phyloP scores from a whole-genome alignment of 92 coral and sea anemone species.

The Parazoanthus darwini region DNA sequence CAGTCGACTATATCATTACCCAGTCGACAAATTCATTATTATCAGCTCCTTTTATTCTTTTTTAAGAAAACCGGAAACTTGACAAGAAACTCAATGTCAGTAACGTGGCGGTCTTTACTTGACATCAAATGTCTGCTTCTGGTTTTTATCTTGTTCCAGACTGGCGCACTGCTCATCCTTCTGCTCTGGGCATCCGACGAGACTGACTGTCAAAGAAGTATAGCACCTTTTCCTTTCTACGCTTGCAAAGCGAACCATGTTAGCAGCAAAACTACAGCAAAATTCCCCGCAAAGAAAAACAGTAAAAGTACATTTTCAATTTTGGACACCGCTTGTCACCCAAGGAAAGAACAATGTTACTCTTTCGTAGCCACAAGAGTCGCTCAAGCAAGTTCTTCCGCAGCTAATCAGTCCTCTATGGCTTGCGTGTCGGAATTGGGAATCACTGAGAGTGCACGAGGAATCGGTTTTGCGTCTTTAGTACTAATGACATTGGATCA shows the following conservation, averaged over 20 bases:
- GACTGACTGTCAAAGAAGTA: too few species aligned
- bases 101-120: too few species aligned
- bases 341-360: neutral
- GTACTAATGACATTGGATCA: slow-evolving; percentile 1
- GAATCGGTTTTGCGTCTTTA: neutral
- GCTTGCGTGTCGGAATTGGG: slow-evolving; percentile 9
- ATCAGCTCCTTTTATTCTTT: too few species aligned
- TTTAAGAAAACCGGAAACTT: too few species aligned
- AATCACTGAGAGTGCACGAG: neutral
- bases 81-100: too few species aligned
- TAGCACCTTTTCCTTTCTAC: too few species aligned
- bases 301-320: neutral
- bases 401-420: neutral
- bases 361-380: slow-evolving; percentile 1
- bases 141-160: too few species aligned
- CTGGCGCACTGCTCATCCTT: too few species aligned
- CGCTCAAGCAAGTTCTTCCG: neutral
- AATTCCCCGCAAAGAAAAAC: neutral
- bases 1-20: too few species aligned
- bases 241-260: neutral
- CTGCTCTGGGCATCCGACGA: too few species aligned
- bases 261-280: neutral
- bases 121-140: too few species aligned
- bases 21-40: too few species aligned
- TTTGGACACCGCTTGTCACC: neutral